phyloP scores from a whole-genome alignment of 1,140 invertebrate species.

The Stenopsyche tienmushanensis region DNA sequence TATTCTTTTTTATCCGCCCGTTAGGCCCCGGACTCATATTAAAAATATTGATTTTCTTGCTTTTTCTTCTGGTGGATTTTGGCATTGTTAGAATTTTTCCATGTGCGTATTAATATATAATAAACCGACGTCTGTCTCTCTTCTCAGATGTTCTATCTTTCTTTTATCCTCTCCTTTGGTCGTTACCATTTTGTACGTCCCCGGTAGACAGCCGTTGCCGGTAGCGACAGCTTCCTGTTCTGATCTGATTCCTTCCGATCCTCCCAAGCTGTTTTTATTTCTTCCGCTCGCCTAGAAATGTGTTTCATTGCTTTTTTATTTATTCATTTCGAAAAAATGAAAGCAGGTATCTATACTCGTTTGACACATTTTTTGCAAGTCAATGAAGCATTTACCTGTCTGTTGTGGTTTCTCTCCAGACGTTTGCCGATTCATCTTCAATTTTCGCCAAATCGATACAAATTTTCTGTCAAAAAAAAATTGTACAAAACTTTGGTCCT shows the following conservation, averaged over 20 bases:
- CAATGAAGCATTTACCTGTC: no score
- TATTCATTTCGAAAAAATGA: neutral
- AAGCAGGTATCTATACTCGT: no score
- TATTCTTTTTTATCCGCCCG: no score
- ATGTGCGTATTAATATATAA: conserved; percentile 3
- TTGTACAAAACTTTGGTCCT: neutral
- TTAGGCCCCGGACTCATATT: no score
- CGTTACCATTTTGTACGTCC: neutral
- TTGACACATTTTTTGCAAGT: no score
- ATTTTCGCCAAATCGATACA: no score
- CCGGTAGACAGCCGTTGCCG: conserved; percentile 1
- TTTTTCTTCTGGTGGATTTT: neutral
- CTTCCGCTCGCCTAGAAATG: neutral
- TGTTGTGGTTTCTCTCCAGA: no score
- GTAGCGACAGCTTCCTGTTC: conserved; percentile 9
- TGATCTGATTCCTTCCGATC: conserved; percentile 12
- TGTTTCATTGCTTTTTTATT: neutral
- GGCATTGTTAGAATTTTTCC: neutral
- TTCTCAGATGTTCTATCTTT: neutral
- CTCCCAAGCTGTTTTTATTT: neutral
- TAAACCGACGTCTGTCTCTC: neutral
- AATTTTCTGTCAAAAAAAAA: no score
- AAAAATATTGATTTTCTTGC: neutral
- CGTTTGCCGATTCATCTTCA: no score
- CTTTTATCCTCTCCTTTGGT: neutral